Conservation (phyloP, 2,113 vertebrate genomes). For the Gopherus flavomarginatus region DNA sequence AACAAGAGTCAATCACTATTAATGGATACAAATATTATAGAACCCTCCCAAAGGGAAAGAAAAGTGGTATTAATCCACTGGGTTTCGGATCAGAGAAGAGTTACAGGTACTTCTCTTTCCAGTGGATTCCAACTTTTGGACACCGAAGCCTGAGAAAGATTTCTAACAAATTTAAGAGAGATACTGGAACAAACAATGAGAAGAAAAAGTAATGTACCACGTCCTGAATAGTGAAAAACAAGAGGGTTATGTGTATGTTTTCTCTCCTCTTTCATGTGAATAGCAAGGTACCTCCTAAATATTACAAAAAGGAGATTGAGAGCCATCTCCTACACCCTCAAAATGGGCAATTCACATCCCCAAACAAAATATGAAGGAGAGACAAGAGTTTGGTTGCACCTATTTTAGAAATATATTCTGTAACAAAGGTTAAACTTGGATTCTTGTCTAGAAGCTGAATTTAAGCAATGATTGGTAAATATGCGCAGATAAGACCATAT, state of each 20-base stretch:
- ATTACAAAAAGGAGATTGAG: too few species aligned
- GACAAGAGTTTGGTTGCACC: fast-evolving
- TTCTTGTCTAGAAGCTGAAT: neutral
- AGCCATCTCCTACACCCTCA: too few species aligned
- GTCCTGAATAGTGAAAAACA: neutral
- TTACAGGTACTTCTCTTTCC: neutral
- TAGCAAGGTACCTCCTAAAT: neutral
- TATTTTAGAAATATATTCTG: neutral
- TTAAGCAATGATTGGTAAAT: neutral
- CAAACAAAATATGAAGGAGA: neutral
- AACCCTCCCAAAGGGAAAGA: neutral
- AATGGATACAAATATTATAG: neutral
- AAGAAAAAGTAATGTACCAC: neutral
- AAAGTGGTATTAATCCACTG: neutral
- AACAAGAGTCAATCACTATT: neutral
- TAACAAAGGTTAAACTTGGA: neutral
- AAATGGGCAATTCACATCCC: neutral
- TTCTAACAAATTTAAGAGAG: neutral
- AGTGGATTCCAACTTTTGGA: neutral
- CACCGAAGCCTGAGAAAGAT: neutral
- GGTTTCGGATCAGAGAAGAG: neutral
- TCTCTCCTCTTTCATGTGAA: neutral
- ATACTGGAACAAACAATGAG: neutral
- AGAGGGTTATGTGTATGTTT: neutral
- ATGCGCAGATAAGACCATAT: neutral